Evolutionary conservation across 2,888 invertebrate species (phyloP).

Genomic region (Epiblema foenella): DNA sequence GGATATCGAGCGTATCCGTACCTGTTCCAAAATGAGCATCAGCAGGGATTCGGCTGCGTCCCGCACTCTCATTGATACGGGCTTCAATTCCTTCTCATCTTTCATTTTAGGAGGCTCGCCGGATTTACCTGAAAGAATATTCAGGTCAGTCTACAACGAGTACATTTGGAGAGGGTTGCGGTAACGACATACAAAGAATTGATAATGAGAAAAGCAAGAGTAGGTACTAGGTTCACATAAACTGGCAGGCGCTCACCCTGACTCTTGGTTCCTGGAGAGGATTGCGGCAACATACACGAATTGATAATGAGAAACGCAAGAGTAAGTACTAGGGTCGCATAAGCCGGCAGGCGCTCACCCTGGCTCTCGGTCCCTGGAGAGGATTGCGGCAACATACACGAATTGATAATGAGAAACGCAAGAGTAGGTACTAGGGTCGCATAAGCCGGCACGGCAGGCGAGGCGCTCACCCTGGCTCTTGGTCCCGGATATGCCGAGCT

Average conservation of each 20-base stretch:
- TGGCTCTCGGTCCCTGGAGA: too few species aligned
- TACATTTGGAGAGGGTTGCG: too few species aligned
- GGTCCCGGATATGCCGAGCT: slow-evolving; percentile 98
- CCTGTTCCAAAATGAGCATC: slow-evolving; percentile 95
- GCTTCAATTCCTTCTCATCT: slow-evolving; percentile 97
- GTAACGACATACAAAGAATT: too few species aligned
- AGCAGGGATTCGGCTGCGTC: slow-evolving; percentile 98
- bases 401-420: background rate
- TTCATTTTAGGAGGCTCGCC: slow-evolving; percentile 96
- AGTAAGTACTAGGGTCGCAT: background rate
- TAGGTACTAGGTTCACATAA: too few species aligned
- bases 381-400: background rate
- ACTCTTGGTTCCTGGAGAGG: too few species aligned
- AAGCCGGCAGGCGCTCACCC: too few species aligned
- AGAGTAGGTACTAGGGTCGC: background rate
- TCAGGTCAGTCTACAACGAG: background rate
- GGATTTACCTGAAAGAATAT: slow-evolving; percentile 85
- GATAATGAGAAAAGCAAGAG: too few species aligned
- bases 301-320: background rate
- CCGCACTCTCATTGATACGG: slow-evolving; percentile 98
- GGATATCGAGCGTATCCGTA: slow-evolving; percentile 54
- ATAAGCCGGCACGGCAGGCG: too few species aligned
- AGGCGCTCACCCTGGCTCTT: slow-evolving; percentile 88
- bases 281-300: background rate
- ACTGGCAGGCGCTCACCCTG: too few species aligned